phyloP scores from a whole-genome alignment of 2,113 vertebrate genomes.

The Lonchura striata region DNA sequence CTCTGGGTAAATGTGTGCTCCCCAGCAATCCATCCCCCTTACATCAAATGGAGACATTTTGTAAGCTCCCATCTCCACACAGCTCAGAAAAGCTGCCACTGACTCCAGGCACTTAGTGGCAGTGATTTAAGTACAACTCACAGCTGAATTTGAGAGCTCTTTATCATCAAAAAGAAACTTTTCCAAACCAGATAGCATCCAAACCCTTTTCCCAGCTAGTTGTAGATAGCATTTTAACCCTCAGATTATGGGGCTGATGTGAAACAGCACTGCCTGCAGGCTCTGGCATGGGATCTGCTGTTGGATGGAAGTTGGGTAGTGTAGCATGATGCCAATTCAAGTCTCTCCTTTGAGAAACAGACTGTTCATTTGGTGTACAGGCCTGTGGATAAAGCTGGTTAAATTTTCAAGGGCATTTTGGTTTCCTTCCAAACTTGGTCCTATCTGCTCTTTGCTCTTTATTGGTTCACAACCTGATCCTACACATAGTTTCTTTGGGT shows the following conservation, averaged over 20 bases:
- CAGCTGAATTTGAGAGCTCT: not conserved
- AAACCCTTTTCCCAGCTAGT: not conserved
- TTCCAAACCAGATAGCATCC: not conserved
- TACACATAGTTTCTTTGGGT: not conserved
- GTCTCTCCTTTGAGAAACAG: not conserved
- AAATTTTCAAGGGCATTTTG: not conserved
- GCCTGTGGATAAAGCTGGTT: not conserved
- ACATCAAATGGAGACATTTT: constrained; percentile 26
- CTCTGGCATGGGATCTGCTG: not conserved
- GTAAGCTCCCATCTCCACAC: not conserved
- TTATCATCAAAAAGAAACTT: constrained; percentile 14
- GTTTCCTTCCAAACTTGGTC: not conserved
- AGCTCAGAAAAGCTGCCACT: not conserved
- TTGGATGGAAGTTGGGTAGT: not conserved
- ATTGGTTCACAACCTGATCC: not conserved
- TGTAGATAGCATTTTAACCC: not conserved
- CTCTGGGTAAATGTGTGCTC: constrained; percentile 37
- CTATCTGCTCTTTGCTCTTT: not conserved
- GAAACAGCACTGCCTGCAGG: not conserved
- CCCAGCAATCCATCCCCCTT: not conserved
- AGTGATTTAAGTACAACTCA: not conserved
- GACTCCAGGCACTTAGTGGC: not conserved
- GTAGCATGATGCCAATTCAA: not conserved
- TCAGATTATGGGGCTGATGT: not conserved
- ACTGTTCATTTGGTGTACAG: not conserved